phyloP scores from a whole-genome alignment of 2,888 invertebrate species.

The Margaritifera margaritifera region DNA sequence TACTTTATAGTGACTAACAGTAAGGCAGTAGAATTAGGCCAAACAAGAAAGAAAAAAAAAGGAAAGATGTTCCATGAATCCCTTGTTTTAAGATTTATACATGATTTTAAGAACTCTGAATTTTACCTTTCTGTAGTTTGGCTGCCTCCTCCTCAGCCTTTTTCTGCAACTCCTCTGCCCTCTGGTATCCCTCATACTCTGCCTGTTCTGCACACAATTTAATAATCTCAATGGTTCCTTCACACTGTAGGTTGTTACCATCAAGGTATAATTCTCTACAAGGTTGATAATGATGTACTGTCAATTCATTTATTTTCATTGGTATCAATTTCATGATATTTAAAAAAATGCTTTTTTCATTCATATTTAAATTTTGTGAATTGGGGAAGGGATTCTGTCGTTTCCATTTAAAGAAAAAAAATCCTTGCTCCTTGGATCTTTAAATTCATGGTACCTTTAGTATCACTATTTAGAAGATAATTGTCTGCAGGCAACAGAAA shows the following conservation, averaged over 20 bases:
- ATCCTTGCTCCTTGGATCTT: no score
- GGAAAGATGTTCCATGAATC: no score
- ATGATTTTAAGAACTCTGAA: not conserved
- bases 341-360: not conserved
- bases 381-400: not conserved
- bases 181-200: conserved; percentile 61
- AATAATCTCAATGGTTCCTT: conserved; percentile 67
- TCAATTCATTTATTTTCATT: not conserved
- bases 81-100: no score
- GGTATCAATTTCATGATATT: not conserved
- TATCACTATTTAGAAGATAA: no score
- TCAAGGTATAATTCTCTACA: conserved; percentile 69
- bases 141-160: conserved; percentile 63
- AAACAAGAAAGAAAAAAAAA: no score
- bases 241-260: conserved; percentile 71
- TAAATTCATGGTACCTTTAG: no score
- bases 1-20: no score
- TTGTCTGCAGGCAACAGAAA: no score
- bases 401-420: no score
- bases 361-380: not conserved
- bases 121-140: conserved; percentile 51
- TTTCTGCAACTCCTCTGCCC: conserved; percentile 56
- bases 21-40: no score
- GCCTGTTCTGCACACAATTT: conserved; percentile 66
- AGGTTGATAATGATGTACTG: not conserved